phyloP scores from a whole-genome alignment of 2,797 vertebrate species.

The Alca torda region DNA sequence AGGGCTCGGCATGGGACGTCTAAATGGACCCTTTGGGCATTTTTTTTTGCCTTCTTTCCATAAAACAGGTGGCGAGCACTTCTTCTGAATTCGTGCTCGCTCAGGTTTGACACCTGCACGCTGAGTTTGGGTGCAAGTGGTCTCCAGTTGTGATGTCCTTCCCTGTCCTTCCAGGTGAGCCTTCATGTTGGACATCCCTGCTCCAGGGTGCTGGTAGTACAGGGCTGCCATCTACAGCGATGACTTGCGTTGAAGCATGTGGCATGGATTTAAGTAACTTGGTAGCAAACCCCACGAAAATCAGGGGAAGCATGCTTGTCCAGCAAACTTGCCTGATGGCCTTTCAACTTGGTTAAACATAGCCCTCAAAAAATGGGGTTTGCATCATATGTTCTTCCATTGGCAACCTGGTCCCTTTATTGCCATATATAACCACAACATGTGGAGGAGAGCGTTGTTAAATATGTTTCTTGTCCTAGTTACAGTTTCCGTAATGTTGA shows the following conservation, averaged over 20 bases:
- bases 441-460: background rate
- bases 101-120: background rate
- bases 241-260: background rate
- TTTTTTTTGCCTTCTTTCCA: background rate
- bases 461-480: background rate
- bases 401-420: background rate
- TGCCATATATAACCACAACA: background rate
- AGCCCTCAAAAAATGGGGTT: fast-evolving
- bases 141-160: background rate
- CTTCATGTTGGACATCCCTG: background rate
- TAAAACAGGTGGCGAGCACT: background rate
- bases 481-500: background rate
- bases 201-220: background rate
- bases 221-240: background rate
- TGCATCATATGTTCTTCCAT: background rate
- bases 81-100: background rate
- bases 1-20: background rate
- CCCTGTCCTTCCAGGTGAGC: background rate
- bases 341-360: background rate
- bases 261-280: background rate
- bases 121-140: background rate
- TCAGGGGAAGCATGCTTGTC: background rate
- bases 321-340: background rate
- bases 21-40: background rate
- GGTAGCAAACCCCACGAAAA: background rate